These are phyloP conservation scores for Metridium senile DNA, from an alignment of 92 coral and sea anemone species.

Conservation along the genomic window DNA sequence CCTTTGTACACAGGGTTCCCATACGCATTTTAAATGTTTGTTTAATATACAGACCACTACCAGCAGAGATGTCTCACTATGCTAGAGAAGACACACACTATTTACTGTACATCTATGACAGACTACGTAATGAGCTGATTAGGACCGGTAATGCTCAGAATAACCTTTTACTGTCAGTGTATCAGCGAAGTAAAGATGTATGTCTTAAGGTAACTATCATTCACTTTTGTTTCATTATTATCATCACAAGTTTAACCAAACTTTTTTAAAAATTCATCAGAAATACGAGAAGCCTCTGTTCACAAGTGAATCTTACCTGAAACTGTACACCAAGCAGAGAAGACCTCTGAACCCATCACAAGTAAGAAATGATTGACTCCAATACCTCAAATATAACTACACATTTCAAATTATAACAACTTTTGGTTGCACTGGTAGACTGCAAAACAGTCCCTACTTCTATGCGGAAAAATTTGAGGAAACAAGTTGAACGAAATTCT, in stretches of 20 bases:
- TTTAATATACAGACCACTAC: constrained; percentile 70
- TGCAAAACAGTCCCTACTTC: too few relatives aligned
- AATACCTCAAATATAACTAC: too few relatives aligned
- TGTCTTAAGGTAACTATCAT: constrained; percentile 67
- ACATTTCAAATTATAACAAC: too few relatives aligned
- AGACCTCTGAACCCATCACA: constrained; percentile 75
- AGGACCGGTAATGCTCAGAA: constrained; percentile 77
- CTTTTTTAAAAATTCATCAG: too few relatives aligned
- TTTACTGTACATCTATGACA: constrained; percentile 83
- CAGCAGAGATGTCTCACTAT: constrained; percentile 88
- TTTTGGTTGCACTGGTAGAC: too few relatives aligned
- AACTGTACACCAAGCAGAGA: constrained; percentile 76
- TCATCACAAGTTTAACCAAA: too few relatives aligned
- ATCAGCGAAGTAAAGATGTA: constrained; percentile 72
- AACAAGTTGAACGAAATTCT: too few relatives aligned
- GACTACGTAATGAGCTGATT: constrained; percentile 87
- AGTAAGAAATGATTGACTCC: constrained; percentile 42
- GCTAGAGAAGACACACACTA: constrained; percentile 98
- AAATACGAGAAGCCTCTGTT: constrained; percentile 88
- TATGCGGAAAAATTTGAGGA: too few relatives aligned
- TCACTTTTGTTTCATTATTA: too few relatives aligned
- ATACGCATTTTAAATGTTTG: not conserved
- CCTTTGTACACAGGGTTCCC: not conserved
- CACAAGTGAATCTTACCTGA: constrained; percentile 72
- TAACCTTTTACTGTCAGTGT: constrained; percentile 85